A percentile compares a stretch with the other conserved stretches of the same genome.
phyloP scores from a whole-genome alignment of 2,797 vertebrate genomes.

The Adelosebastes latens region DNA sequence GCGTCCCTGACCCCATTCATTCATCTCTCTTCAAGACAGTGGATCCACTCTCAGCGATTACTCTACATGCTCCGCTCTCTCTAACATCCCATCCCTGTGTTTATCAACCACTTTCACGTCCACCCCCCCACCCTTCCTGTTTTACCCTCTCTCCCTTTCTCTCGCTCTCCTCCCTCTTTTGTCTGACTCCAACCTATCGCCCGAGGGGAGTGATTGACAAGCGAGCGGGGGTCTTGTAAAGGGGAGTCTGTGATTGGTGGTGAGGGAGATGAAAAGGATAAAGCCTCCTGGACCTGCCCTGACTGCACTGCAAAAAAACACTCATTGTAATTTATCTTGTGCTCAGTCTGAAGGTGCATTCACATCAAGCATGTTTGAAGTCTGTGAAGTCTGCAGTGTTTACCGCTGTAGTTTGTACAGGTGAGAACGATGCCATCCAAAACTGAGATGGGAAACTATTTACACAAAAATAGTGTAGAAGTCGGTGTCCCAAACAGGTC shows the following conservation, averaged over 20 bases:
- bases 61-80: conserved; percentile 56
- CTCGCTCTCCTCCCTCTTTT: conserved; percentile 69
- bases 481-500: background rate
- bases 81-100: conserved; percentile 55
- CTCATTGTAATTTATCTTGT: conserved; percentile 17
- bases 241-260: conserved; percentile 61
- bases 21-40: conserved; percentile 73
- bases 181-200: conserved; percentile 72
- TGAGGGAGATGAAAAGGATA: conserved; percentile 65
- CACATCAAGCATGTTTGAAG: background rate
- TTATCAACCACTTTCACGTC: conserved; percentile 66
- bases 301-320: conserved; percentile 46
- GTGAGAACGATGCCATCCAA: background rate
- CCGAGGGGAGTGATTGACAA: conserved; percentile 81
- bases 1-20: conserved; percentile 85
- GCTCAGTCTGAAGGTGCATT: conserved; percentile 2
- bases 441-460: background rate
- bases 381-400: conserved; percentile 8
- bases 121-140: conserved; percentile 1
- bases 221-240: conserved; percentile 63
- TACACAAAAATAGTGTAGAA: background rate
- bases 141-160: conserved; percentile 39
- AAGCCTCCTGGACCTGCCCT: conserved; percentile 45
- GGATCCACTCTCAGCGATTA: conserved; percentile 76
- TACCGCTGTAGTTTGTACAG: background rate